Base-by-base conservation (phyloP, 2,888 invertebrate species). In the Ceriagrion tenellum region DNA sequence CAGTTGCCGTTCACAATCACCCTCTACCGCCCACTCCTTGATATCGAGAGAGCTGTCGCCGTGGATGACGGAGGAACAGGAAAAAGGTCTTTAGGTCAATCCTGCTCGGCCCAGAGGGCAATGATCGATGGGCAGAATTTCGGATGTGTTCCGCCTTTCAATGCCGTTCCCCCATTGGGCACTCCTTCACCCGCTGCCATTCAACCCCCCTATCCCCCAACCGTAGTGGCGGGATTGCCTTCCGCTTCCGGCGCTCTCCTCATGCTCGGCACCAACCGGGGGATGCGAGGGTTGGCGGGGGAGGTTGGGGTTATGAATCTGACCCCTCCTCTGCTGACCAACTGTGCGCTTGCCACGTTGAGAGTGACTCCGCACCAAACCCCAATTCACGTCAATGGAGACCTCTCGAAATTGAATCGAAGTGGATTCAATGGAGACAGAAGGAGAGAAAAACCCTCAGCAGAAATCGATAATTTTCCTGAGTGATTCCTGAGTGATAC, bases 21-120 rank as follows among this genome's bases (percentile, higher is more conserved):
- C 69, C 30, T 81, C 30, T 12, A 16, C 1, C 18, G 26, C 26
- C 35, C 16, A 35, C 35, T 18, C 35, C 81, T 4, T 30, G 81
- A 81, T 81, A 81, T 81, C 35, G 81, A 35, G 81, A 81, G 35
- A 13, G 0, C 81, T 81, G 81, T 81, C 81, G 30, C 26, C 35
- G 20, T 74, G n/a, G 69, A 69, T 69, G 93, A 35, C 81, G 93
- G 55, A 69, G 35, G 69, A 93, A 93, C 93, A 93, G 93, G 93
- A 93, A 93, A 93, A 93, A 69, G 93, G 63, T 93, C 93, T 93
- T 93, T 74, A 69, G 93, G 93, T 93, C 93, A 93, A 69, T n/a
- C 47, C 74, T 93, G 47, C 40, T n/a, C 26, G 69, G 93, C 18
- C 74, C 69, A 93, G 63, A 74, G 93, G 69, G 69, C 93, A 93